Conservation (phyloP, 2,113 vertebrate genomes). For the Passer montanus region DNA sequence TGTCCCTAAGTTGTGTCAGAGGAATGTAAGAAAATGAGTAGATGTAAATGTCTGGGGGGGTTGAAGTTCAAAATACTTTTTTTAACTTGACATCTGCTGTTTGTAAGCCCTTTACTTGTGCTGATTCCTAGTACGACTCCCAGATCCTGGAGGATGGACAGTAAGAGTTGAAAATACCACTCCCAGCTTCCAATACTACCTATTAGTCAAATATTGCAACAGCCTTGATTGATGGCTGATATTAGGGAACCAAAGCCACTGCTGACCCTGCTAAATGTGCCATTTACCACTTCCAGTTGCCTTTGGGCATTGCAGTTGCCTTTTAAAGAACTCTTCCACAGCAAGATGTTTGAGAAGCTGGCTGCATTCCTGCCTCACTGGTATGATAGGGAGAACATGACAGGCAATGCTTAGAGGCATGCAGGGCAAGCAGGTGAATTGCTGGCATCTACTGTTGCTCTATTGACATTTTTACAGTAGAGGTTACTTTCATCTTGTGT, state of each 20-base stretch:
- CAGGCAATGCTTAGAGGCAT: background rate
- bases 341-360: accelerated
- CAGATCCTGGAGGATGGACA: background rate
- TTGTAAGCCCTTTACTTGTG: background rate
- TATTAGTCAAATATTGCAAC: background rate
- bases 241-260: background rate
- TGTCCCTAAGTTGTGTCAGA: background rate
- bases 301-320: background rate
- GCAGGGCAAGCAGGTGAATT: background rate
- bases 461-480: background rate
- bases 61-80: background rate
- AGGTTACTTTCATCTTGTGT: background rate
- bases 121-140: background rate
- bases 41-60: background rate
- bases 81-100: background rate
- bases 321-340: background rate
- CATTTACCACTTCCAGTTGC: background rate
- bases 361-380: background rate
- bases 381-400: accelerated
- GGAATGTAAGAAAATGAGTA: background rate
- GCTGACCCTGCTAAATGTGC: background rate
- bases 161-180: background rate
- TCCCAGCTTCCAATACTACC: background rate
- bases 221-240: background rate
- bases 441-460: background rate